Conservation (phyloP, 2,797 vertebrate species). For the Knipowitschia caucasica region DNA sequence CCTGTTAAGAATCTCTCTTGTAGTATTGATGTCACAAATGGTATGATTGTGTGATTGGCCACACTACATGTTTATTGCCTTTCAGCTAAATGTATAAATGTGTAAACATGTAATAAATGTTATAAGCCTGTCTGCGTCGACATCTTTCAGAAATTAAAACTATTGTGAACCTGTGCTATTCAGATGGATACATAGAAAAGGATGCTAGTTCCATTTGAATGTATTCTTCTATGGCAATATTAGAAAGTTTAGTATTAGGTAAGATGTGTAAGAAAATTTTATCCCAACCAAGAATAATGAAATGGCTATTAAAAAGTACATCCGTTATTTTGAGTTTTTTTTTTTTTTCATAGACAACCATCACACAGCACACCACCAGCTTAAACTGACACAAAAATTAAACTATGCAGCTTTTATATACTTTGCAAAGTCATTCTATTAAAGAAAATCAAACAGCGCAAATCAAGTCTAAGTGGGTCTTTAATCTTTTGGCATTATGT, state of each 20-base stretch:
- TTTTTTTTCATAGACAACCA: too few relatives aligned
- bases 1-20: slow-evolving; percentile 4
- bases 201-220: slow-evolving; percentile 6
- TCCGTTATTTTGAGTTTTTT: too few relatives aligned
- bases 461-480: too few relatives aligned
- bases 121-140: slow-evolving; percentile 34
- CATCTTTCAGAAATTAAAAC: too few relatives aligned
- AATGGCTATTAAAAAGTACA: too few relatives aligned
- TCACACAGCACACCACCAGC: too few relatives aligned
- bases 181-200: not conserved
- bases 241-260: slow-evolving; percentile 9
- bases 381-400: too few relatives aligned
- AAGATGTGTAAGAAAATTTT: slow-evolving; percentile 13
- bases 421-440: too few relatives aligned
- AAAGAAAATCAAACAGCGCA: too few relatives aligned
- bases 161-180: slow-evolving; percentile 20
- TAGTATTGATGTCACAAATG: not conserved
- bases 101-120: slow-evolving; percentile 36
- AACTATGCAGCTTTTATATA: too few relatives aligned
- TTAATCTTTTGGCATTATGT: too few relatives aligned
- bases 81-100: slow-evolving; percentile 17
- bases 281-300: too few relatives aligned
- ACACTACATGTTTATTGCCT: slow-evolving; percentile 15
- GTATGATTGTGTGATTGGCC: not conserved
- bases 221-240: slow-evolving; percentile 17